Evolutionary conservation across 2,888 invertebrate genomes (phyloP).

Genomic region (Trichacis sp.): DNA sequence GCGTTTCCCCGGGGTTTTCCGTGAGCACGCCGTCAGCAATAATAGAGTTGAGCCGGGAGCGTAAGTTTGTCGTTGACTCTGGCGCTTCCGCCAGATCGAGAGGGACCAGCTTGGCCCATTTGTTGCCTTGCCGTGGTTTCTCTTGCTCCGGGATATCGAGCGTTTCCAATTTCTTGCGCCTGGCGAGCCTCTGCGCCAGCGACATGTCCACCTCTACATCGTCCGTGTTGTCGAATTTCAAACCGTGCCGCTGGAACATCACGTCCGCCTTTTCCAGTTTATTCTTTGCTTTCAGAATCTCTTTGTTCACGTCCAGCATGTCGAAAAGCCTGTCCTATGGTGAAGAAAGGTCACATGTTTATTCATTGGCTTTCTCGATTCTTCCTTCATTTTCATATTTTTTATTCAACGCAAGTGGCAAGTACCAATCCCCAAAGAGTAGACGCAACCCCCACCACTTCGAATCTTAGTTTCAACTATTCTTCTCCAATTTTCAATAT

Average conservation of each 20-base stretch:
- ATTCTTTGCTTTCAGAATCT: conserved; percentile 60
- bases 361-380: no score
- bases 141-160: conserved; percentile 45
- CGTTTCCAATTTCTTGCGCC: conserved; percentile 49
- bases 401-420: no score
- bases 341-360: no score
- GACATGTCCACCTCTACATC: conserved; percentile 44
- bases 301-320: conserved; percentile 63
- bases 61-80: conserved; percentile 33
- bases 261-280: conserved; percentile 59
- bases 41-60: conserved; percentile 51
- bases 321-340: conserved; percentile 64
- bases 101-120: conserved; percentile 55
- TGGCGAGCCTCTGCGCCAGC: conserved; percentile 51
- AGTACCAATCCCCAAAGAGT: no score
- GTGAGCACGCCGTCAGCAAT: conserved; percentile 49
- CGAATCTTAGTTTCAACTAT: no score
- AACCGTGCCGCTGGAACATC: conserved; percentile 60
- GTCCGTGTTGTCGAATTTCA: conserved; percentile 60
- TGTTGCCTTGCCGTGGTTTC: conserved; percentile 42
- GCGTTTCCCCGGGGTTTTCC: conserved; percentile 41
- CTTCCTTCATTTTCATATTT: no score
- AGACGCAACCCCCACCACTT: no score
- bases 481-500: no score
- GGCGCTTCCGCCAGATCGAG: conserved; percentile 42